A percentile compares a stretch with the other conserved stretches of the same genome.
These are phyloP conservation scores for Zaprionus ghesquierei DNA, from an alignment of 1,140 invertebrate species.

Conservation along the genomic window DNA sequence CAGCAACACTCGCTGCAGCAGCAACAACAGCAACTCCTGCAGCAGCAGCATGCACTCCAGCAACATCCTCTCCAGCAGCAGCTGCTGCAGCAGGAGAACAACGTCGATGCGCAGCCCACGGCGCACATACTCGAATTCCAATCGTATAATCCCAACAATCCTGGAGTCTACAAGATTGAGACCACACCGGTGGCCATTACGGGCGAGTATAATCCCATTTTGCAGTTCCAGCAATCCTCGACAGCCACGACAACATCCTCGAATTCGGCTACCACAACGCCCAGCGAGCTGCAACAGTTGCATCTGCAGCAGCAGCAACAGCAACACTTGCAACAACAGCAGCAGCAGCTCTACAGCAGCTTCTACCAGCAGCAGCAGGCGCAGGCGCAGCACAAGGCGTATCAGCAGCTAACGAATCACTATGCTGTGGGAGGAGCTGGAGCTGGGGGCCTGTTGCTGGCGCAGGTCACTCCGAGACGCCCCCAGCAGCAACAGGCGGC, in stretches of 20 bases:
- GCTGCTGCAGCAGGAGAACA: not conserved
- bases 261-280: constrained; percentile 56
- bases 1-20: constrained; percentile 9
- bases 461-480: constrained; percentile 27
- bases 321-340: constrained; percentile 29
- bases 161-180: constrained; percentile 82
- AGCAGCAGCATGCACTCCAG: constrained; percentile 2
- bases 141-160: constrained; percentile 82
- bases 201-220: constrained; percentile 80
- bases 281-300: constrained; percentile 46
- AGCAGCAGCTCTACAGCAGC: constrained; percentile 34
- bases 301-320: constrained; percentile 38
- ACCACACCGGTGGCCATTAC: constrained; percentile 82
- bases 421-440: constrained; percentile 35
- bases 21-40: constrained; percentile 6
- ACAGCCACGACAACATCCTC: constrained; percentile 50
- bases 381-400: constrained; percentile 16
- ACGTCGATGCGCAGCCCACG: constrained; percentile 35
- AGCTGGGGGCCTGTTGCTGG: constrained; percentile 32
- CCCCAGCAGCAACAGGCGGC: constrained; percentile 28
- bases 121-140: constrained; percentile 81
- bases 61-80: not conserved
- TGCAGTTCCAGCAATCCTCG: constrained; percentile 73
- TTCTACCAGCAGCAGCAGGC: constrained; percentile 37
- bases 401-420: constrained; percentile 42